Evolutionary conservation across 2,888 invertebrate genomes (phyloP), one percentile per base, ranked within the genome.

Genomic region (Branchellion lobata): DNA sequence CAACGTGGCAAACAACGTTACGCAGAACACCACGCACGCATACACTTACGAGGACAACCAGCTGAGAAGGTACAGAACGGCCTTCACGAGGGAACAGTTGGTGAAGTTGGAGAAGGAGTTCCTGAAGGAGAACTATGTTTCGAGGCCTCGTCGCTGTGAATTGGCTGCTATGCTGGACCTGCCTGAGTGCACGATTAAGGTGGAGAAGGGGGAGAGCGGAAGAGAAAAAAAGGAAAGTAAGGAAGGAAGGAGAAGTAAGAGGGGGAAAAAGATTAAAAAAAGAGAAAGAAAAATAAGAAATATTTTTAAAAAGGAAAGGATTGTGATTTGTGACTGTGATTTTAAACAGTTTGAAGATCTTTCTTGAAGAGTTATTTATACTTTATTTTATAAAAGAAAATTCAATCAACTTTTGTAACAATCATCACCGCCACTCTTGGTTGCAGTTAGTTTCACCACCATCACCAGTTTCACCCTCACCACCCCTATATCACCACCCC

Each of bases 171-270:
- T 95, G 85, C 90, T 99, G 24, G 93, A 94, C 83, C 90, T 99
- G 14, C 96, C 98, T 0, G 99, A 99, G 88, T 94, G 95, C 47
- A 99, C 98, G 1, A 99, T 99, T 84, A 99, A 99, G 92, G 97
- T 97, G 78, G 8, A 34, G 27, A 21, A 34, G 47, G 2, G 40
- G 8, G 40, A 3, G 36, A 21, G 8, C 8, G 3, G 65, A 8
- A 11, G 65, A 27, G n/a, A 5, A n/a, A 21, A 65, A n/a, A n/a
- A n/a, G n/a, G n/a, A n/a, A n/a, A n/a, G n/a, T n/a, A n/a, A n/a
- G n/a, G n/a, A n/a, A n/a, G n/a, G n/a, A n/a, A n/a, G n/a, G n/a
- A n/a, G n/a, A n/a, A n/a, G n/a, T n/a, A n/a, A n/a, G n/a, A n/a
- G n/a, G n/a, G n/a, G n/a, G n/a, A n/a, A n/a, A n/a, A n/a, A n/a